These are phyloP conservation scores for Neosalanx taihuensis DNA, from an alignment of 2,797 vertebrate species.

Conservation along the genomic window DNA sequence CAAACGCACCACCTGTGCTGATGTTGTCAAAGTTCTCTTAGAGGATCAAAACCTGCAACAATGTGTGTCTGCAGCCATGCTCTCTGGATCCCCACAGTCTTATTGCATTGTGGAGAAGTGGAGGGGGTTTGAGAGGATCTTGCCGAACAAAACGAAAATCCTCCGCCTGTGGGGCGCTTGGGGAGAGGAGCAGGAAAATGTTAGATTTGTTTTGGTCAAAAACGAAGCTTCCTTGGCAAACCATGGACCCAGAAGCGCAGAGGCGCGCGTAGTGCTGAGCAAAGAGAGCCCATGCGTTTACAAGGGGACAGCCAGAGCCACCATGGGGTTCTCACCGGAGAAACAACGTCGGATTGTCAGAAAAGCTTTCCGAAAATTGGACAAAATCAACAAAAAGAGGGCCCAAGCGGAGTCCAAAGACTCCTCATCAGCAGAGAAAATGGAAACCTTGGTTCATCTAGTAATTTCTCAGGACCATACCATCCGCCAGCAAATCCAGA, in stretches of 20 bases:
- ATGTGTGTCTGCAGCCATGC: conserved; percentile 61
- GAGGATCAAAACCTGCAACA: conserved; percentile 76
- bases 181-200: conserved; percentile 88
- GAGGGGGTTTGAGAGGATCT: conserved; percentile 89
- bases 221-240: conserved; percentile 83
- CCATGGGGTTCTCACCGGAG: conserved; percentile 73
- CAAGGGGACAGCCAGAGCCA: conserved; percentile 54
- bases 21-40: conserved; percentile 85
- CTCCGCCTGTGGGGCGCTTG: conserved; percentile 89
- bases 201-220: conserved; percentile 88
- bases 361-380: conserved; percentile 95
- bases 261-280: conserved; percentile 90
- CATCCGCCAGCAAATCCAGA: conserved; percentile 89
- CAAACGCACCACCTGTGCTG: conserved; percentile 88
- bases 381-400: conserved; percentile 85
- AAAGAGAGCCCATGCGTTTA: conserved; percentile 73
- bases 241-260: conserved; percentile 84
- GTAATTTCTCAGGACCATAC: conserved; percentile 95
- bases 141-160: conserved; percentile 89
- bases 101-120: conserved; percentile 96
- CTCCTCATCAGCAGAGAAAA: conserved; percentile 72
- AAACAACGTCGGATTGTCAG: conserved; percentile 88
- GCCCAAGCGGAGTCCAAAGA: conserved; percentile 66
- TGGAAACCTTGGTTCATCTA: conserved; percentile 91
- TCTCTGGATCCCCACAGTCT: conserved; percentile 71